Base-by-base conservation (phyloP, 2,888 invertebrate species). In the Lasioglossum marginatum region DNA sequence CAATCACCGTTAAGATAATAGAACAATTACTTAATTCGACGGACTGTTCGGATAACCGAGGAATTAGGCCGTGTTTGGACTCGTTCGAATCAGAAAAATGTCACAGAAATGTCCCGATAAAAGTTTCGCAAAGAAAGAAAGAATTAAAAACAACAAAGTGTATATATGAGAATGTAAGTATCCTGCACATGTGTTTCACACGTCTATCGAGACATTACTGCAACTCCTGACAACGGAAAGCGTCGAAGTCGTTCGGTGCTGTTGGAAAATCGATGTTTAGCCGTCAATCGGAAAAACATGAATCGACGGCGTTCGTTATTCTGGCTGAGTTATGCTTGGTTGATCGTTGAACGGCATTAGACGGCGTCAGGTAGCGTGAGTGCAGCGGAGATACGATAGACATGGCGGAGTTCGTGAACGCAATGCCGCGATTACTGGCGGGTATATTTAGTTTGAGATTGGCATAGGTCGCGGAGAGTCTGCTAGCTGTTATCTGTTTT, bases 391-490 rank as follows among this genome's bases (percentile, higher is more conserved):
- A 81, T 66, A 60, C 79, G 78, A 81, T 27, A 81, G 74, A 14
- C 87, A 81, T 79, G 73, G 82, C 74, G 48, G 76, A 37, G 70
- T 37, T 74, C 68, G 73, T 77, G 82, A 72, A 86, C 85, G 87
- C 88, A 91, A 92, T 89, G 86, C 90, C 89, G 85, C 86, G 92
- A 93, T 93, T 92, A 92, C 87, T 89, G 83, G 89, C 87, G 91
- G 91, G 91, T 93, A 93, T 94, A 94, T 94, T 94, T 94, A 94
- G 93, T 92, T 91, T 79, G 80, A 91, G 94, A 94, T 94, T 94
- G 94, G 93, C 93, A 93, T 94, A 94, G 94, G 94, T 94, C 94
- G 94, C 88, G 92, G 91, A 88, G 78, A 85, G 85, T 85, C 66
- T 83, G 79, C 82, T 85, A 82, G 78, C 83, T 91, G 91, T 93